Base-by-base conservation (phyloP, 2,888 invertebrate species). In the Theretra japonica region DNA sequence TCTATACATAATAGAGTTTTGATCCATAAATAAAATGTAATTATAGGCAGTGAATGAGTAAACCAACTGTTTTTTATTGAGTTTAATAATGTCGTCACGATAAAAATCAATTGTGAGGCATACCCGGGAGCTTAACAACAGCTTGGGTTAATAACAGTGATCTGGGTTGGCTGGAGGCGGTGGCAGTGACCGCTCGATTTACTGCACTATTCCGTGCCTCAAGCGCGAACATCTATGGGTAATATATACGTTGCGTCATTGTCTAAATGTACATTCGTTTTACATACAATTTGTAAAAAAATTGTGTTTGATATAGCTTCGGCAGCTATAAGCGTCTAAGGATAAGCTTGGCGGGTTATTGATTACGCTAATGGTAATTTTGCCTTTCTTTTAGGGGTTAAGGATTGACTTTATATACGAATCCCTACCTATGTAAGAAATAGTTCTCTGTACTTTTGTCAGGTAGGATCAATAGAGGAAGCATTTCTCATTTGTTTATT, bases 41-140 rank as follows among this genome's bases (percentile, higher is more conserved):
- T 82, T 82, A 81, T 74, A 78, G 69, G 80, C 77, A 72, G 68
- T 74, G 74, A 73, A 75, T 68, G 75, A 75, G 75, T 82, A 85
- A 86, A 85, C 82, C 82, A 74, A 78, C 77, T 80, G 28, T 28
- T 84, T 87, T 86, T 86, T 86, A 84, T 85, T 79, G 76, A 74
- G 77, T 75, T 84, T 83, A 88, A 91, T 92, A 89, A 92, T 90
- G 88, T 91, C 88, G 89, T 92, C 88, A 87, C 83, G 92, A 92
- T 92, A 92, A 89, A 87, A 91, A 92, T 92, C 92, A 89, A 90
- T 90, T 87, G 86, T 86, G 85, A 85, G 83, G 86, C 84, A 75
- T 85, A 81, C 84, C 88, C 89, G 83, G 91, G 82, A 90, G 90
- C 91, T 81, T 74, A 41, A 41, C 41, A 41, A 41, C 41, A 41